phyloP scores from a whole-genome alignment of 2,113 vertebrate species.

The Oxyruncus cristatus region DNA sequence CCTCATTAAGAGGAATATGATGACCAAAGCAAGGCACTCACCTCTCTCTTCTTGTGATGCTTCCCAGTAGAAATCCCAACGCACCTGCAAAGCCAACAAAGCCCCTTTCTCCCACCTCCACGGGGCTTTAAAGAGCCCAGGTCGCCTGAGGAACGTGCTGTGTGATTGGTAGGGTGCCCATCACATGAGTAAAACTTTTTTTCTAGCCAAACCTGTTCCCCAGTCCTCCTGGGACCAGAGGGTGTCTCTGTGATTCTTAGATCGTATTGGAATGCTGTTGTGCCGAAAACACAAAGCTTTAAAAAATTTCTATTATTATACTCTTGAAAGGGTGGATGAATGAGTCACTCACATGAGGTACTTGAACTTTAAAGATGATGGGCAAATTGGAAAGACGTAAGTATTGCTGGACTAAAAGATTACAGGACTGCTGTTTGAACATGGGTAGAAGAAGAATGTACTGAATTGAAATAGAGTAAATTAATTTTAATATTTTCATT shows the following conservation, averaged over 20 bases:
- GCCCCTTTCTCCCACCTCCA: neutral
- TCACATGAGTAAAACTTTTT: slow-evolving; percentile 55
- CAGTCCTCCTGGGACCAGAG: neutral
- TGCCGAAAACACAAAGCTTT: slow-evolving; percentile 26
- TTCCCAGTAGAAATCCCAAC: neutral
- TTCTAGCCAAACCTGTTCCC: slow-evolving; percentile 69
- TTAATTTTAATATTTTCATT: neutral
- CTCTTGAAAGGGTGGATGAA: neutral
- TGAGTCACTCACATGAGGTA: slow-evolving; percentile 23
- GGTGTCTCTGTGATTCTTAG: slow-evolving; percentile 56
- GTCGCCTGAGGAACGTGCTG: neutral
- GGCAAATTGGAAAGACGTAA: neutral
- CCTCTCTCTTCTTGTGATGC: neutral
- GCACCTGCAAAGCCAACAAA: neutral
- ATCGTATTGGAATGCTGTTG: slow-evolving; percentile 37
- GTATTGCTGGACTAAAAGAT: neutral
- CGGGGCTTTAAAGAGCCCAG: slow-evolving; percentile 38
- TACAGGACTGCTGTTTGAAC: neutral
- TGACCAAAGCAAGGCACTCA: slow-evolving; percentile 9
- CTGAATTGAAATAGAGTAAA: neutral
- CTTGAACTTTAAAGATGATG: slow-evolving; percentile 53
- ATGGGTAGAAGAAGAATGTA: neutral
- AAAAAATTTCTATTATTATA: slow-evolving; percentile 47
- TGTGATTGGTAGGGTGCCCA: slow-evolving; percentile 69
- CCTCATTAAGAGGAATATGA: neutral